phyloP scores from a whole-genome alignment of 2,888 invertebrate species.

The Nebria salina region DNA sequence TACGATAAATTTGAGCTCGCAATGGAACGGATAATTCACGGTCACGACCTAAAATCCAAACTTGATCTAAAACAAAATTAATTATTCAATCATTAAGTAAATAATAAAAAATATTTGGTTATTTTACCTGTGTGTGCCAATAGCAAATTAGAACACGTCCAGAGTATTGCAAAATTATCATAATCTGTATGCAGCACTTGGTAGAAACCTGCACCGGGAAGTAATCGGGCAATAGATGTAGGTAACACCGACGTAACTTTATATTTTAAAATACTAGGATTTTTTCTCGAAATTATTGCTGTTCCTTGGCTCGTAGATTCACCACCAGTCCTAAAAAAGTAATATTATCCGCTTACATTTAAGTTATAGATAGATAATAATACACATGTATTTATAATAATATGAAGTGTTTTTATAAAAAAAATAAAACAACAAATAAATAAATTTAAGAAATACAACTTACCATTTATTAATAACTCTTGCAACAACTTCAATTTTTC shows the following conservation, averaged over 20 bases:
- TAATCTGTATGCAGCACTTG: conserved; percentile 79
- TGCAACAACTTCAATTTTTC: conserved; percentile 70
- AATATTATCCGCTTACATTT: not conserved
- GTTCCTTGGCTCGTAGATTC: conserved; percentile 70
- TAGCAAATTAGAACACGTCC: conserved; percentile 77
- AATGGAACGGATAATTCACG: conserved; percentile 72
- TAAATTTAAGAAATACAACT: conserved; percentile 51
- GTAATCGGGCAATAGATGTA: conserved; percentile 70
- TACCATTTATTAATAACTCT: conserved; percentile 75
- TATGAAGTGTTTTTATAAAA: conserved; percentile 12
- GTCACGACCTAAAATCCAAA: conserved; percentile 76
- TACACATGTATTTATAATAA: not conserved
- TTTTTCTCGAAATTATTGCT: conserved; percentile 66
- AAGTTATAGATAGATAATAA: not conserved
- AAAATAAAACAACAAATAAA: conserved; percentile 17
- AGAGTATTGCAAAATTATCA: conserved; percentile 74
- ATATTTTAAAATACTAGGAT: conserved; percentile 65
- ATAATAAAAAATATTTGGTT: too few relatives aligned
- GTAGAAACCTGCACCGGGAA: conserved; percentile 79
- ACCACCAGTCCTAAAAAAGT: conserved; percentile 68
- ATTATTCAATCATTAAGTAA: not conserved
- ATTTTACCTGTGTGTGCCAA: conserved; percentile 69
- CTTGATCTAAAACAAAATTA: conserved; percentile 65
- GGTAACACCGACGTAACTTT: conserved; percentile 72
- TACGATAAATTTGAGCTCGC: conserved; percentile 73